Conservation (phyloP, 2,888 invertebrate genomes). For the Steromphala cineraria region DNA sequence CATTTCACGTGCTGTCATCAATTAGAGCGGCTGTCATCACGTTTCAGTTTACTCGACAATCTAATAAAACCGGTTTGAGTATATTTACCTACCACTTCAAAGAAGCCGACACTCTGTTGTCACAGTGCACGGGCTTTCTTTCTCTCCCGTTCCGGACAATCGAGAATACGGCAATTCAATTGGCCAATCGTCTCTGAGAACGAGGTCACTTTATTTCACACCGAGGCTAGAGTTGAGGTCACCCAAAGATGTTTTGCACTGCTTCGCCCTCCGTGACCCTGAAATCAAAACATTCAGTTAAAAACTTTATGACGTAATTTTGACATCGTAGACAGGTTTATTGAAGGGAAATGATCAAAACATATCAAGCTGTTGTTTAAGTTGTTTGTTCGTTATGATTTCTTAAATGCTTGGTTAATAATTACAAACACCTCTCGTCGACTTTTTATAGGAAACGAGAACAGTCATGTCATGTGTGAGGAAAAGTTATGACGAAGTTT, state of each 20-base stretch:
- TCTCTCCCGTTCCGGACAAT: background rate
- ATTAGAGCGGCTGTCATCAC: background rate
- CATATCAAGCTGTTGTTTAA: too few relatives aligned
- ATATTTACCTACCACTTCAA: slow-evolving; percentile 15
- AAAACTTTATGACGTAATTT: too few relatives aligned
- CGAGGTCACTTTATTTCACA: background rate
- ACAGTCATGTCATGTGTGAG: too few relatives aligned
- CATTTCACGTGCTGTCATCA: background rate
- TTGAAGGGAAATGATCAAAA: too few relatives aligned
- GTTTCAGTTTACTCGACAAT: slow-evolving; percentile 4
- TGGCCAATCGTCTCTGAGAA: background rate
- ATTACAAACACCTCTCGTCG: too few relatives aligned
- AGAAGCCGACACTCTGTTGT: slow-evolving; percentile 3
- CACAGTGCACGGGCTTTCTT: background rate
- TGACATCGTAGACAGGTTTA: too few relatives aligned
- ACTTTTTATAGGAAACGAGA: too few relatives aligned
- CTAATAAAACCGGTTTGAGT: slow-evolving; percentile 16
- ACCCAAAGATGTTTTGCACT: background rate
- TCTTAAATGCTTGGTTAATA: too few relatives aligned
- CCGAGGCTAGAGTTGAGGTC: background rate
- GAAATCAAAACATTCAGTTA: too few relatives aligned
- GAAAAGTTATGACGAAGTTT: too few relatives aligned
- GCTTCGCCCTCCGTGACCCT: too few relatives aligned
- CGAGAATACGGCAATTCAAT: background rate
- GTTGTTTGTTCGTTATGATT: too few relatives aligned